Evolutionary conservation across 2,113 vertebrate species (phyloP), one percentile per base, ranked within the genome.

Genomic region (Lonchura striata): DNA sequence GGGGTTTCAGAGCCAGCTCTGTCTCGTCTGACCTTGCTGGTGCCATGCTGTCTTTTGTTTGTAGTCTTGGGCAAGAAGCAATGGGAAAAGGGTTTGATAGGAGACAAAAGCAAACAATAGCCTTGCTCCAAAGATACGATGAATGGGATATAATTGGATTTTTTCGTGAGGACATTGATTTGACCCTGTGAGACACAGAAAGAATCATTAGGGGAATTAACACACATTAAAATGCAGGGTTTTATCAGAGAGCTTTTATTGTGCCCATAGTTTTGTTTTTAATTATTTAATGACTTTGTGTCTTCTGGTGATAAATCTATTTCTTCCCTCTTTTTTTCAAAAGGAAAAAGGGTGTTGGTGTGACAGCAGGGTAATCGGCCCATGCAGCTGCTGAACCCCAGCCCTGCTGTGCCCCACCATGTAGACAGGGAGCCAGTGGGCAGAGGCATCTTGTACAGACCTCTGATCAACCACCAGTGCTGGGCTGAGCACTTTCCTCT

Each of bases 61-160:
- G 96, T 94, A 95, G 96, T 97, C 95, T 88, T 16, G 52, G 96
- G 95, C 90, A 86, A 83, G 95, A 91, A 87, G 87, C 95, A 90
- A 39, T 64, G 66, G 98, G 98, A 98, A 98, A 98, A 96, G 97
- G 97, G 95, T 96, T 97, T 98, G 98, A 98, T 98, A 96, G 98
- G 96, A 98, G 98, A 98, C 98, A 99, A 98, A 98, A 97, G 97
- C 98, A 97, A 98, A 98, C 97, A 97, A 97, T 96, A 97, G 97
- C 97, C 96, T 97, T 86, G 78, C 97, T 96, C 92, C 97, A 97
- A 98, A 98, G 98, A 98, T 97, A 98, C 91, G 95, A 95, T 98
- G 97, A 96, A 98, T 97, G 92, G 98, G 94, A 91, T 95, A 97
- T 98, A 98, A 98, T 98, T 98, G 98, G 98, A 98, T 97, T 98